These are phyloP conservation scores for Thamnophis elegans DNA, from an alignment of 2,797 vertebrate species.

Conservation along the genomic window DNA sequence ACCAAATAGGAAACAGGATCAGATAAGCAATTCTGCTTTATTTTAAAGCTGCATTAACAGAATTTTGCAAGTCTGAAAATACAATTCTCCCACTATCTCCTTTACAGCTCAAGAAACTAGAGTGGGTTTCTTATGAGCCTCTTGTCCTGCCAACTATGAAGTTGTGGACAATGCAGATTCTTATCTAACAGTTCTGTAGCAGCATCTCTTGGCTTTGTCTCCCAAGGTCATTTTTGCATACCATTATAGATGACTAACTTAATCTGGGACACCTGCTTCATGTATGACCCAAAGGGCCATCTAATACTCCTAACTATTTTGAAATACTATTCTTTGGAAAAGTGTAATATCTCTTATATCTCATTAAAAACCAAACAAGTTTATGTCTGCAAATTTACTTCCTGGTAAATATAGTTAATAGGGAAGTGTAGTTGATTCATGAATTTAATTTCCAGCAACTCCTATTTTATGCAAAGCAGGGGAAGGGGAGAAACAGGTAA, in stretches of 20 bases:
- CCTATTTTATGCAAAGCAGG: not conserved
- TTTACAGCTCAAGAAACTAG: not conserved
- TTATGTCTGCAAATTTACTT: not conserved
- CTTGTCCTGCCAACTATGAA: not conserved
- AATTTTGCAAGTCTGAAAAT: not conserved
- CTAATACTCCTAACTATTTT: not conserved
- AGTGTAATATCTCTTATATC: not conserved
- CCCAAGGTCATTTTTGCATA: not conserved
- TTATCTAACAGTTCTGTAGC: not conserved
- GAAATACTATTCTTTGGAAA: not conserved
- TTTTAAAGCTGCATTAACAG: not conserved
- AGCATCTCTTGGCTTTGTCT: not conserved
- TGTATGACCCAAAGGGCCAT: not conserved
- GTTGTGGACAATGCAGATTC: no score
- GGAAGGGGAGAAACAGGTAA: not conserved
- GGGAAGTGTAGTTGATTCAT: not conserved
- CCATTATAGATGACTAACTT: not conserved
- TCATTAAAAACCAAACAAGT: not conserved
- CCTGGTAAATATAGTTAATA: not conserved
- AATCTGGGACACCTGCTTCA: not conserved
- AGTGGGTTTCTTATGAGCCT: not conserved
- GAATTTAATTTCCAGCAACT: not conserved
- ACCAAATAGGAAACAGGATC: not conserved
- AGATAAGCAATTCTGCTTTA: not conserved
- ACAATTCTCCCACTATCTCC: not conserved